Percentiles rank a stretch among this genome's conserved stretches.
phyloP scores from a whole-genome alignment of 2,113 vertebrate genomes.

The Stictonetta naevosa region DNA sequence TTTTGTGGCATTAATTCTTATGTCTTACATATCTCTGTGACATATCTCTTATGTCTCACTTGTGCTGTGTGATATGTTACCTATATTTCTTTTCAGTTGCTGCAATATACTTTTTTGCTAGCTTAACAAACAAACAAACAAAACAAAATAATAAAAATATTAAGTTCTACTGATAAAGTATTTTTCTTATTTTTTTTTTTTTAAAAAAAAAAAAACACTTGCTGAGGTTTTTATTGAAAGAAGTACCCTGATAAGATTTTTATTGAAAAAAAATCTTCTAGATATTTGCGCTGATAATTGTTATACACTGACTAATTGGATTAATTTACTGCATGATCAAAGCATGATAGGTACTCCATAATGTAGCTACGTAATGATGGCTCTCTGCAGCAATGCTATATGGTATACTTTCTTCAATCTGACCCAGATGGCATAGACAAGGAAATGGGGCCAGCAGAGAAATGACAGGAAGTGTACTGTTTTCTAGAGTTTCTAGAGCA shows the following conservation, averaged over 20 bases:
- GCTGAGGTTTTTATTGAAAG: background rate
- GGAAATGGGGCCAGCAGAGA: background rate
- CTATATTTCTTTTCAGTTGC: background rate
- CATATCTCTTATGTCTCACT: background rate
- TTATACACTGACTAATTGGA: slow-evolving; percentile 17
- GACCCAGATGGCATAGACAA: background rate
- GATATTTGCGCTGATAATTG: slow-evolving; percentile 26
- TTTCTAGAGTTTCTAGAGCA: background rate
- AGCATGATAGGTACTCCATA: slow-evolving; percentile 23
- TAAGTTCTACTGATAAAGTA: background rate
- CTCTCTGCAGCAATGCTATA: background rate
- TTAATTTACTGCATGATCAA: slow-evolving; percentile 52
- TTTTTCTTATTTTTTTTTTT: background rate
- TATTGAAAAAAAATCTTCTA: background rate
- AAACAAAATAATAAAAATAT: background rate
- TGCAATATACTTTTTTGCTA: background rate
- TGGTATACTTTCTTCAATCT: background rate
- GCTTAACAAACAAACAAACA: background rate
- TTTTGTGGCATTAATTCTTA: background rate
- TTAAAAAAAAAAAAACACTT: background rate
- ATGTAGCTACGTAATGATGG: background rate
- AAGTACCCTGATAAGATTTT: background rate
- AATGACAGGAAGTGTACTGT: background rate
- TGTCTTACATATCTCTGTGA: background rate
- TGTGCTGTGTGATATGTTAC: background rate